Percentiles rank a stretch among this genome's conserved stretches.
Evolutionary conservation across 2,888 invertebrate genomes (phyloP).

Genomic region (Lamproptera curius): DNA sequence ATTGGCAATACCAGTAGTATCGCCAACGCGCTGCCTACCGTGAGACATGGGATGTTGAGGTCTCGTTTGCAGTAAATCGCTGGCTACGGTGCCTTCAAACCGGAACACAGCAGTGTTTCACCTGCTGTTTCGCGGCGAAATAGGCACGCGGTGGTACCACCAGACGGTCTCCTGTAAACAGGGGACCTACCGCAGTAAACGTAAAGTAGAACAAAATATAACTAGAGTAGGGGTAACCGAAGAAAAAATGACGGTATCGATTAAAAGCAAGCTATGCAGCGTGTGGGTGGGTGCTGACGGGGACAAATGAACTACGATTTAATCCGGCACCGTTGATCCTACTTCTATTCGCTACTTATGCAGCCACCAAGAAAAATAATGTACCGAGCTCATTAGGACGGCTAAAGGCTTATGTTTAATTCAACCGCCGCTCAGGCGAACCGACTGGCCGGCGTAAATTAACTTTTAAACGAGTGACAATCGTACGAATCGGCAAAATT

Average conservation of each 20-base stretch:
- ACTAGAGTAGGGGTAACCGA: constrained; percentile 30
- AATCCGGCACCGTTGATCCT: constrained; percentile 61
- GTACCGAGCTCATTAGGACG: constrained; percentile 61
- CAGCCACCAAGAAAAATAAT: constrained; percentile 67
- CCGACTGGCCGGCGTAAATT: constrained; percentile 66
- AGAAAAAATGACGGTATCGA: constrained; percentile 70
- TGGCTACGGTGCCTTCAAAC: no score
- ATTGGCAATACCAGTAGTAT: no score
- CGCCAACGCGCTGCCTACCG: no score
- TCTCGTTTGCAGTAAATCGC: no score
- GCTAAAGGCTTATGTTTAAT: constrained; percentile 72
- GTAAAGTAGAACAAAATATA: constrained; percentile 22
- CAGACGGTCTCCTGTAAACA: no score
- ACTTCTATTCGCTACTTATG: constrained; percentile 69
- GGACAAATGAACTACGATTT: constrained; percentile 76
- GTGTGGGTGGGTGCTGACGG: constrained; percentile 55
- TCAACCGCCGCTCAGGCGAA: constrained; percentile 52
- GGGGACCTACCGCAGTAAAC: no score
- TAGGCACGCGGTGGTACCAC: no score
- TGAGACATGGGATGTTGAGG: no score
- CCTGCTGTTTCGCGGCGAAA: no score
- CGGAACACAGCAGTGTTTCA: no score
- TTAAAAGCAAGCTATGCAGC: constrained; percentile 56
- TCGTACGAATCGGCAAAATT: constrained; percentile 57
- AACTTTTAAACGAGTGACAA: constrained; percentile 70